A percentile compares a stretch with the other conserved stretches of the same genome.
These are phyloP conservation scores for Drosophila setifemur DNA, from an alignment of 1,140 invertebrate species.

Conservation along the genomic window DNA sequence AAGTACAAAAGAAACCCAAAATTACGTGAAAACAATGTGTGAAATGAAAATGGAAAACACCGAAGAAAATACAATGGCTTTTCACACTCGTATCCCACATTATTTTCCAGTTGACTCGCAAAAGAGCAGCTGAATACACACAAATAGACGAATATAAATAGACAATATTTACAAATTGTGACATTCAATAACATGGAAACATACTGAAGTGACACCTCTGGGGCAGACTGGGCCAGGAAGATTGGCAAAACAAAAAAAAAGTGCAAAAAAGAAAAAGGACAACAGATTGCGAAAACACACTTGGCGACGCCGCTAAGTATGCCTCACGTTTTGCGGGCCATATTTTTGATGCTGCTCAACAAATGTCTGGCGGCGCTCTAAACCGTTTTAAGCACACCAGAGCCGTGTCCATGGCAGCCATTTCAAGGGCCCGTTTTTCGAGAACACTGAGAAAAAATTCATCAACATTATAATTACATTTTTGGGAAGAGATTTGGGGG, in stretches of 20 bases:
- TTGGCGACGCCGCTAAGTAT: conserved; percentile 48
- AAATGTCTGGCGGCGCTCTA: conserved; percentile 28
- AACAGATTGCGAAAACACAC: conserved; percentile 47
- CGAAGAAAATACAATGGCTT: conserved; percentile 5
- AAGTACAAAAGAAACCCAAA: too few relatives aligned
- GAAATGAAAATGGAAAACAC: background rate
- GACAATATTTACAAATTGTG: conserved; percentile 45
- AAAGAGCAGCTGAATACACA: conserved; percentile 30
- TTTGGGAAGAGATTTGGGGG: too few relatives aligned
- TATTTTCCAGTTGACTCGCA: conserved; percentile 28
- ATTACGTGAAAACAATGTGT: conserved; percentile 4
- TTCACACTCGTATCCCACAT: conserved; percentile 5
- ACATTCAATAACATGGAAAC: conserved; percentile 35
- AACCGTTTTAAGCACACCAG: conserved; percentile 43
- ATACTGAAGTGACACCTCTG: conserved; percentile 33
- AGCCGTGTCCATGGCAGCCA: conserved; percentile 49
- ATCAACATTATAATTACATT: too few relatives aligned
- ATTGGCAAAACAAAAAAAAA: background rate
- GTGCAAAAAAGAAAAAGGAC: conserved; percentile 17
- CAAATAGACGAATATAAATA: conserved; percentile 40
- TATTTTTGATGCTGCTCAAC: conserved; percentile 48
- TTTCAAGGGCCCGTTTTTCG: conserved; percentile 11
- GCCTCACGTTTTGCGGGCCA: conserved; percentile 43
- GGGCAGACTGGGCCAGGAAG: too few relatives aligned
- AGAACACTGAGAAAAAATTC: background rate